Percentiles rank a stretch among this genome's conserved stretches.
Evolutionary conservation across 2,113 vertebrate species (phyloP).

Genomic region (Albula glossodonta): DNA sequence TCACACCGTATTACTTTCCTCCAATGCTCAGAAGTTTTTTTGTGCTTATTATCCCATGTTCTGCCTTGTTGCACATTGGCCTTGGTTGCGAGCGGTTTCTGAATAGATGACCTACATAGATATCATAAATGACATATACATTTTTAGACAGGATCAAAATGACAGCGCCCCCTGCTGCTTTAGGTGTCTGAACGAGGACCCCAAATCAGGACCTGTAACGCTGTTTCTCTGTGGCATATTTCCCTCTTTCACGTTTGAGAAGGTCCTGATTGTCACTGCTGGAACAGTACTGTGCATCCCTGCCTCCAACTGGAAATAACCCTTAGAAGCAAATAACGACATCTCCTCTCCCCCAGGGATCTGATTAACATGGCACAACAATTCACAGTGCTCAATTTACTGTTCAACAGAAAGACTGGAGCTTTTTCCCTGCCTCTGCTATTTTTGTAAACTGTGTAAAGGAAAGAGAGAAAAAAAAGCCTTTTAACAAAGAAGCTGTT

Average conservation of each 20-base stretch:
- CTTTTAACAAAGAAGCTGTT: not conserved
- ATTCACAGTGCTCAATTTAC: slow-evolving; percentile 8
- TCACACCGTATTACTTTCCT: too few relatives aligned
- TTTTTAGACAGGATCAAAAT: too few relatives aligned
- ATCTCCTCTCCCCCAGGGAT: not conserved
- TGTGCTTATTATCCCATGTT: too few relatives aligned
- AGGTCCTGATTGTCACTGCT: not conserved
- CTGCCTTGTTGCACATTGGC: too few relatives aligned
- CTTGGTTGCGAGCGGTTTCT: too few relatives aligned
- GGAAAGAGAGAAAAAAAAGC: not conserved
- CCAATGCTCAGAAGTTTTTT: too few relatives aligned
- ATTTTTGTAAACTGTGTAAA: not conserved
- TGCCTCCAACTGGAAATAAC: not conserved
- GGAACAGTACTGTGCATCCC: not conserved
- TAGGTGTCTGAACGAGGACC: too few relatives aligned
- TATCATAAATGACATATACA: too few relatives aligned
- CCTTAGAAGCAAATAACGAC: slow-evolving; percentile 7
- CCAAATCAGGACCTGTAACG: too few relatives aligned
- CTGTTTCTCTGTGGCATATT: not conserved
- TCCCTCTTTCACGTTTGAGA: slow-evolving; percentile 6
- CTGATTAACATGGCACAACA: slow-evolving; percentile 21
- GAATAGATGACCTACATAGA: too few relatives aligned
- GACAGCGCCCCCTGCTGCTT: too few relatives aligned
- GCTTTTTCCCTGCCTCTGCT: not conserved
- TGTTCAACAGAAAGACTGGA: not conserved